Base-by-base conservation (phyloP, 2,888 invertebrate species). In the Diloba caeruleocephala region DNA sequence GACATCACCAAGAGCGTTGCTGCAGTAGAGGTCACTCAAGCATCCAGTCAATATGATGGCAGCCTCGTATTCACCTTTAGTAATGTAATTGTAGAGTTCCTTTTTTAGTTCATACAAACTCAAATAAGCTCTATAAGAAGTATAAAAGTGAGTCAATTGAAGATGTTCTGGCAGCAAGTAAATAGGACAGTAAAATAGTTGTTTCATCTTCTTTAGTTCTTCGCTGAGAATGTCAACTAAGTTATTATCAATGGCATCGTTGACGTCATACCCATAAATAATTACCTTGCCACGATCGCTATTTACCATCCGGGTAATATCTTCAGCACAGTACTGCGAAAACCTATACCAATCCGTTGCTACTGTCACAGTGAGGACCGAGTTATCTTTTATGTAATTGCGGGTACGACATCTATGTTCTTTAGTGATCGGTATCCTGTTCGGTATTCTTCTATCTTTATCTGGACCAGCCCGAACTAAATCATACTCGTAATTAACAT, bases 231-330 rank as follows among this genome's bases (percentile, higher is more conserved):
- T 6, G 14, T 13, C 12, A 21, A 19, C 5, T 19, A 5, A 19
- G 2, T 3, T 5, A 19, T 19, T 19, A 19, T 21, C 8, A 2
- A 0, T 2, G 2, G 21, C 6, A 21, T 4, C 7, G 2, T 21
- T 4, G 5, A 3, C 6, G 2, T 21, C 21, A 7, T 0, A 0
- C 3, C 31, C 37, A 29, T 57, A 57, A 15, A 34, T 2, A 10
- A 57, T 43, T 6, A 57, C 42, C 33, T 49, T 57, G 9, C 57
- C 57, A 9, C 8, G 6, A 10, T 38, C 19, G 14, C 42, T 37
- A 13, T 57, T 57, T 3, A 38, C 58, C 19, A 57, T 10, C 9
- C 57, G 57, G 33, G 8, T 37, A 28, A 57, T 49, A 8, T 57
- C 56, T 33, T 28, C 5, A 12, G 7, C n/a, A 14, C 12, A 4